These are phyloP conservation scores for Aphelocoma californica DNA, from an alignment of 2,797 vertebrate species.

Conservation along the genomic window DNA sequence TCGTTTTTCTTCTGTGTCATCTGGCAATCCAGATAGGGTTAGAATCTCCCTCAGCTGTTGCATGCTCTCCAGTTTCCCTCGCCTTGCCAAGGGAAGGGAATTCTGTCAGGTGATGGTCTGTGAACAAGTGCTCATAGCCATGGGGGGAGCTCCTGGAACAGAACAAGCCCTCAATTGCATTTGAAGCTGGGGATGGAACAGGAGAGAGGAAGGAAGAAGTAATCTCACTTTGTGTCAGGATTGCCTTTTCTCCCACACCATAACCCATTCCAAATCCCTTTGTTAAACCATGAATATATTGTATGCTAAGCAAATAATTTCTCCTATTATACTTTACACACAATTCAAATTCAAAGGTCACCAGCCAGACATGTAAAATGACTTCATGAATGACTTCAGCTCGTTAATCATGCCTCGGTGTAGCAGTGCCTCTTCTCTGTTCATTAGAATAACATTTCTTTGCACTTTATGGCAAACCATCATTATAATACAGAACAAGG, in stretches of 20 bases:
- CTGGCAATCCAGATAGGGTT: not conserved
- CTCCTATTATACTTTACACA: conserved; percentile 45
- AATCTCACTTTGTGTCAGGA: not conserved
- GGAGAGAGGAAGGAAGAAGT: not conserved
- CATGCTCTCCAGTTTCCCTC: not conserved
- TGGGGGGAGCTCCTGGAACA: not conserved
- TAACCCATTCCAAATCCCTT: not conserved
- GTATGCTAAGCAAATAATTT: conserved; percentile 33
- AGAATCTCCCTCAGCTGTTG: not conserved
- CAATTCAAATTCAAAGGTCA: conserved; percentile 67
- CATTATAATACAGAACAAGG: conserved; percentile 60
- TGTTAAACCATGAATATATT: not conserved
- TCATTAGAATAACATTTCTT: conserved; percentile 65
- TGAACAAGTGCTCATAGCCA: accelerated
- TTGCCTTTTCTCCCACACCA: not conserved
- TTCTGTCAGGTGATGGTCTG: not conserved
- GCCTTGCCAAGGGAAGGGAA: not conserved
- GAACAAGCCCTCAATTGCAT: not conserved
- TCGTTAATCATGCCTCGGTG: conserved; percentile 53
- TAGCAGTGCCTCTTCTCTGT: conserved; percentile 22
- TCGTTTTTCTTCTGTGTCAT: not conserved
- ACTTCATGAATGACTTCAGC: conserved; percentile 39
- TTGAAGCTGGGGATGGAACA: not conserved
- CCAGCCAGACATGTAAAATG: not conserved
- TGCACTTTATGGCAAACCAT: conserved; percentile 52